Percentiles rank a stretch among this genome's conserved stretches.
Conservation (phyloP, 2,888 invertebrate species). For the Steinernema scapterisci region DNA sequence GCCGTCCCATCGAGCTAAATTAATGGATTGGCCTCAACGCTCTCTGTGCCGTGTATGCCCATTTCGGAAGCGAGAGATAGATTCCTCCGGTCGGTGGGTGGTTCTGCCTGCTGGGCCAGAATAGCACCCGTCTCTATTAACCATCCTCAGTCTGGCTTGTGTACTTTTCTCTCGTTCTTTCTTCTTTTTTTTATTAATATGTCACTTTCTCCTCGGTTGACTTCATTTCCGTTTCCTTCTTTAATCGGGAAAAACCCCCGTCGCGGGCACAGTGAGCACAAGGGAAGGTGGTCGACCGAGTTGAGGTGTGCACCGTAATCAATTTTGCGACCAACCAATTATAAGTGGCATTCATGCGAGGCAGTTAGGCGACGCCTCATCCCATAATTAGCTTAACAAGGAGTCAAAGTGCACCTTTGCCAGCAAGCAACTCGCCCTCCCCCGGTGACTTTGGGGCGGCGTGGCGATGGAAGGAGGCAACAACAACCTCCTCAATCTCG, state of each 20-base stretch:
- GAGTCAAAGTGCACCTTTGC: background rate
- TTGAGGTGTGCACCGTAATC: background rate
- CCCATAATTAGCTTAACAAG: constrained; percentile 30
- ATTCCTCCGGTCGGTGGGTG: background rate
- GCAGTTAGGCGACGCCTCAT: constrained; percentile 13
- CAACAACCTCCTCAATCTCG: constrained; percentile 18
- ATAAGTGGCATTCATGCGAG: constrained; percentile 20
- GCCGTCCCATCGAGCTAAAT: constrained; percentile 23
- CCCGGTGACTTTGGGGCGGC: constrained; percentile 1
- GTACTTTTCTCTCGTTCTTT: background rate
- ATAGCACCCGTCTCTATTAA: background rate
- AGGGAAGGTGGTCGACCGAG: too few species aligned
- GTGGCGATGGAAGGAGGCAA: background rate
- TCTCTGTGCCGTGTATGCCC: background rate
- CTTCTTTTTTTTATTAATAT: background rate
- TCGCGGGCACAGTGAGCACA: too few species aligned
- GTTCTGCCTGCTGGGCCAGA: background rate
- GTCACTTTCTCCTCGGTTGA: too few species aligned
- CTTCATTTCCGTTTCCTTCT: too few species aligned
- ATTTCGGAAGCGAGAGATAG: constrained; percentile 25
- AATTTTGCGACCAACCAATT: constrained; percentile 12
- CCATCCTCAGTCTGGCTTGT: background rate
- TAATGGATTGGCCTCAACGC: constrained; percentile 28
- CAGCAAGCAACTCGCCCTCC: background rate
- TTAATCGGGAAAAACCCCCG: too few species aligned